Conservation (phyloP, 2,888 invertebrate genomes). For the Ernsta delagoae region DNA sequence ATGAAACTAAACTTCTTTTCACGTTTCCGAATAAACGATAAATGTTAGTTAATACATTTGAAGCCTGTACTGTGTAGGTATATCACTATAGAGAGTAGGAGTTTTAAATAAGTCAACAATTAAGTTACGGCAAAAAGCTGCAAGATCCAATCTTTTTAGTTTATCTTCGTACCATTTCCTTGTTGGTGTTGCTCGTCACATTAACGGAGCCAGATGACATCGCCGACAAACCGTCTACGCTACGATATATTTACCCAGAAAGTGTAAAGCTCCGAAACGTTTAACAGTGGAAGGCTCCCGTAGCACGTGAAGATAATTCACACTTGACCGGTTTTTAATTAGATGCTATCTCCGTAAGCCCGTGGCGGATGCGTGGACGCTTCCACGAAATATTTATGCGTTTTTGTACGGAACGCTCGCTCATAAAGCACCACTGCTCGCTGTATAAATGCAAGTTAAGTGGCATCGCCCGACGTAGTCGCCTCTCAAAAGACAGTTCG, state of each 20-base stretch:
- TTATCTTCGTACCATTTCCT: too few species aligned
- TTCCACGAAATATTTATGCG: conserved; percentile 46
- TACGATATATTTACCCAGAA: conserved; percentile 10
- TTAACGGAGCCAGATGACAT: not conserved
- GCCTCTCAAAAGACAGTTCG: conserved; percentile 16
- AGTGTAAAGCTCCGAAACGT: conserved; percentile 16
- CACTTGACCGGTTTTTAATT: conserved; percentile 47
- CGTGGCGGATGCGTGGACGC: conserved; percentile 40
- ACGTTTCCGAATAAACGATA: not conserved
- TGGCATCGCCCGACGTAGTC: conserved; percentile 21
- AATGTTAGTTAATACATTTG: not conserved
- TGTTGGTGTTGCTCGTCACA: too few species aligned
- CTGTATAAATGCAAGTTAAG: conserved; percentile 36
- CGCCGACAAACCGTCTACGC: not conserved
- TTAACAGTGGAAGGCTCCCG: conserved; percentile 10
- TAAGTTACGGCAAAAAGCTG: too few species aligned
- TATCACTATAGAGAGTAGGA: too few species aligned
- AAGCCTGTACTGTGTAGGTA: not conserved
- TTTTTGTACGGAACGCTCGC: conserved; percentile 42
- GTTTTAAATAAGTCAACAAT: too few species aligned
- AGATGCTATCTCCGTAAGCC: conserved; percentile 40
- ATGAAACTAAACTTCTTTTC: conserved; percentile 22
- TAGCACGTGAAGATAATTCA: conserved; percentile 44
- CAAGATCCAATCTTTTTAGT: too few species aligned
- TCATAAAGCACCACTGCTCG: conserved; percentile 31